A percentile compares a stretch with the other conserved stretches of the same genome.
phyloP scores from a whole-genome alignment of 2,113 vertebrate genomes.

The Engystomops pustulosus region DNA sequence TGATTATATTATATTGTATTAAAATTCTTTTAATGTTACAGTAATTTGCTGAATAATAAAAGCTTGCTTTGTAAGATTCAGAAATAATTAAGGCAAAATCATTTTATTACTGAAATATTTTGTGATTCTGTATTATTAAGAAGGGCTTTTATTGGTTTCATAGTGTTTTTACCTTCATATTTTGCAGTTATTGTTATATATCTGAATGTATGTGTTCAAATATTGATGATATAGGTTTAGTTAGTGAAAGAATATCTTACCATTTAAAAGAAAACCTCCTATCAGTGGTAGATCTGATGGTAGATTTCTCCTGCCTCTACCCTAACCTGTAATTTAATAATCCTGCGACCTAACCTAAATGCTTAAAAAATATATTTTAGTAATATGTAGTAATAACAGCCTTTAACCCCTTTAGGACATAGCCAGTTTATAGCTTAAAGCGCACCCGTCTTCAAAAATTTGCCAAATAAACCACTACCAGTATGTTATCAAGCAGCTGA shows the following conservation, averaged over 20 bases:
- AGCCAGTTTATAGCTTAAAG: too few species aligned
- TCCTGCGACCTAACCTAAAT: too few species aligned
- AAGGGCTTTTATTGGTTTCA: conserved; percentile 36
- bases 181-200: neutral
- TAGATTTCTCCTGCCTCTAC: too few species aligned
- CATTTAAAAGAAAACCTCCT: neutral
- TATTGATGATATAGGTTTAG: neutral
- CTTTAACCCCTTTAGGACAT: too few species aligned
- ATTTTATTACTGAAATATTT: conserved; percentile 53
- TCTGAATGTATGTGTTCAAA: neutral
- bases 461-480: too few species aligned
- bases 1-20: conserved; percentile 57
- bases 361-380: too few species aligned
- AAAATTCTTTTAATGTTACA: conserved; percentile 53
- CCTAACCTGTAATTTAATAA: too few species aligned
- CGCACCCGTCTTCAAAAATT: too few species aligned
- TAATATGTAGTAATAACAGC: too few species aligned
- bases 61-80: conserved; percentile 42
- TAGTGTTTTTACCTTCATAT: neutral
- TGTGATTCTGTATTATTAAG: conserved; percentile 14
- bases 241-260: neutral
- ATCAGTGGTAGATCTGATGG: too few species aligned
- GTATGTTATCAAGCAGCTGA: too few species aligned
- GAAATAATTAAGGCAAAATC: conserved; percentile 54
- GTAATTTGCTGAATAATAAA: conserved; percentile 59